A percentile compares a stretch with the other conserved stretches of the same genome.
Conservation (phyloP, 2,888 invertebrate species). For the Branchellion lobata region DNA sequence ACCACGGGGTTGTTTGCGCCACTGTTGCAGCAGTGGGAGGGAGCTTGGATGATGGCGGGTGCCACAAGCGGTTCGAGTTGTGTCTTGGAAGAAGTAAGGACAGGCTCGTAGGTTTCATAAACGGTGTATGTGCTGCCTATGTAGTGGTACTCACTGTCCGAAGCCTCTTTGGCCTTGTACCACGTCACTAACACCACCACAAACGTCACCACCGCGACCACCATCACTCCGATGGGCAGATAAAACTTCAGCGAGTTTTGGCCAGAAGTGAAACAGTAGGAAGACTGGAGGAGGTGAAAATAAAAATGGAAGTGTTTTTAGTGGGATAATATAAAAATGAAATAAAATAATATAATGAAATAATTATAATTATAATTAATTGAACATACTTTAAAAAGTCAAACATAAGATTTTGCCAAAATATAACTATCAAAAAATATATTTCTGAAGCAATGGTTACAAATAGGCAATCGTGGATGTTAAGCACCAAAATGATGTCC, state of each 20-base stretch:
- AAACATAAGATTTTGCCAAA: no score
- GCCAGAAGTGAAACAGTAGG: not conserved
- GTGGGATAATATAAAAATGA: no score
- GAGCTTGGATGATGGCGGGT: not conserved
- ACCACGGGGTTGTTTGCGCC: constrained; percentile 5
- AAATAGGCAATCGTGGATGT: not conserved
- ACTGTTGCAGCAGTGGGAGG: not conserved
- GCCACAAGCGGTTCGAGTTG: not conserved
- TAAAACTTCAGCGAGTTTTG: not conserved
- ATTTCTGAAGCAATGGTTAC: constrained; percentile 9
- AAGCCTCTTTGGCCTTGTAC: constrained; percentile 23
- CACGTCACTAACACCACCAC: constrained; percentile 24
- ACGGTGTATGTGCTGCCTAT: constrained; percentile 39
- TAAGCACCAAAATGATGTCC: constrained; percentile 12
- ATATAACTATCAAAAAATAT: no score
- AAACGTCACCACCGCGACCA: not conserved
- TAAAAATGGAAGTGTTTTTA: no score
- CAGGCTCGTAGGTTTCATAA: constrained; percentile 32
- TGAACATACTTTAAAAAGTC: no score
- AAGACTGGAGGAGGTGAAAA: not conserved
- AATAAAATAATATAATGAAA: no score
- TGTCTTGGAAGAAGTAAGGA: not conserved
- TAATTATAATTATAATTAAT: no score
- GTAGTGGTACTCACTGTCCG: constrained; percentile 39
- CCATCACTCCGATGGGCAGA: not conserved